Base-by-base conservation (phyloP, 2,113 vertebrate species). In the Campylorhamphus procurvoides region DNA sequence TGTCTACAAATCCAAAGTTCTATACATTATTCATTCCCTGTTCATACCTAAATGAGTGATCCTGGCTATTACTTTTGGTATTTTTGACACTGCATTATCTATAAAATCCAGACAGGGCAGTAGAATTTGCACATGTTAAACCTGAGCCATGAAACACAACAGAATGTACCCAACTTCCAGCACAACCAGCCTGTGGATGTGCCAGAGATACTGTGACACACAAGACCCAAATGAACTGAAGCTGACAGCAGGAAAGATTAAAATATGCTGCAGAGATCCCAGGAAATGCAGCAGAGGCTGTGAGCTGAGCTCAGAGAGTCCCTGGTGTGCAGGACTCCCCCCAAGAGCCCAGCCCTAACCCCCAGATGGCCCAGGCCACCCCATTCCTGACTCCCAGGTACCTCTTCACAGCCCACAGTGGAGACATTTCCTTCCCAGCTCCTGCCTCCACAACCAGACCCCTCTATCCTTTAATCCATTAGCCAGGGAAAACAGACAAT, bases 381-480 rank as follows among this genome's bases (percentile, higher is more conserved):
- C 28, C 46, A 28, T 23, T 10, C 6, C 62, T 42, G 55, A 44
- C 39, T 24, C 63, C 12, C 2, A 4, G 13, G n/a, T 19, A 17
- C 10, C 31, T 29, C 9, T 7, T 18, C 63, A 7, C 27, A 87
- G 52, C 77, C 78, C 18, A 2, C n/a, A 39, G 0, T 0, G 10
- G 23, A 56, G 39, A 71, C 17, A 9, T 4, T 15, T 12, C 74
- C 46, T 29, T 18, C 59, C 1, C 84, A 77, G 64, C 53, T 76
- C 40, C 79, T 60, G 64, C 67, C 79, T 18, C 4, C 60, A 64
- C 18, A 47, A 15, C 29, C 2, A 13, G 22, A 5, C 18, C 7
- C 23, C 19, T 17, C 3, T n/a, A 9, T 3, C 40, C 25, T 2
- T 56, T 12, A 2, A 47, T 19, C 25, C 0, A 0, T 14, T 14